Evolutionary conservation across 2,113 vertebrate genomes (phyloP), one percentile per base, ranked within the genome.

Genomic region (Callocephalon fimbriatum): DNA sequence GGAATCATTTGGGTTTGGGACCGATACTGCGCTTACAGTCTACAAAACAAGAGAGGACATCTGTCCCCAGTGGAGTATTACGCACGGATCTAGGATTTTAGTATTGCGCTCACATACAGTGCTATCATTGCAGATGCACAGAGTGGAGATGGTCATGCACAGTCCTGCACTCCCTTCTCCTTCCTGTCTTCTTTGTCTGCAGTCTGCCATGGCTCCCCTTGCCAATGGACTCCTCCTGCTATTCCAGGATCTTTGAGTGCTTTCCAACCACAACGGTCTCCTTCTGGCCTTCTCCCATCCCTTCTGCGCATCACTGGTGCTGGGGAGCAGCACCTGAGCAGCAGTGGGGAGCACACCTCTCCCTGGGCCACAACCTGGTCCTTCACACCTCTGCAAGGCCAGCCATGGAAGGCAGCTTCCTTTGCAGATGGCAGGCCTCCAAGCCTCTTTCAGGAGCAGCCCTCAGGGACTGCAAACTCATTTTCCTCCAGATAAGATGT

Each of bases 11-110:
- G 72, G 65, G 73, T 94, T 96, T 96, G 74, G 82, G 96, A 96
- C 71, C 2, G 0, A 67, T 83, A 53, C 18, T 85, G 53, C 65
- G 80, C 42, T 95, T 94, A 32, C 80, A 95, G 75, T 62, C 90
- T 90, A 11, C 71, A 93, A 95, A 96, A 97, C 87, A 91, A 95
- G 87, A 66, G n/a, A 94, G 71, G 87, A 95, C 93, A 88, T 96
- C 93, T 93, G 90, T 93, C 93, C 95, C 90, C 90, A 90, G 78
- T 74, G 73, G 90, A 93, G 63, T 20, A 92, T 93, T 82, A 93
- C 7, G 4, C 78, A 95, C 54, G 45, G 72, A 92, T 37, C 54
- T 19, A 95, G 92, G 90, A 94, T 94, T 95, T 88, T 20, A 90
- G 50, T 10, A 63, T 22, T 71, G 87, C 3, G 5, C 79, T 96